These are phyloP conservation scores for Oreochromis aureus DNA, from an alignment of 2,113 vertebrate species.

Conservation along the genomic window DNA sequence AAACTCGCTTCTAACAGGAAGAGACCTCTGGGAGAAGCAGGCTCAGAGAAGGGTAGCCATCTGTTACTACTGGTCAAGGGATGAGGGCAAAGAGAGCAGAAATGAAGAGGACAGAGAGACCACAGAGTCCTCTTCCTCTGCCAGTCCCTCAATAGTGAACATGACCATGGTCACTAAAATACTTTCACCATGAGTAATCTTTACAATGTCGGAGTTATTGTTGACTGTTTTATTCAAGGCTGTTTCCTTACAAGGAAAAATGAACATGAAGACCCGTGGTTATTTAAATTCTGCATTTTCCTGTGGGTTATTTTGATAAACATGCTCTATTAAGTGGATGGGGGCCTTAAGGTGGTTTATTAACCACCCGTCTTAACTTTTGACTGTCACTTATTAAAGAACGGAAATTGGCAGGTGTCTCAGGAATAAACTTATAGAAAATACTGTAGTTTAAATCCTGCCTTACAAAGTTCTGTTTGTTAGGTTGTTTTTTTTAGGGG, in stretches of 20 bases:
- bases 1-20: not conserved
- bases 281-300: not conserved
- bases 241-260: rapidly evolving
- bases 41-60: not conserved
- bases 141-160: not conserved
- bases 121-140: not conserved
- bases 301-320: not conserved
- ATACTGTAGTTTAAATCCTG: not conserved
- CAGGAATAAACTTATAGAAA: not conserved
- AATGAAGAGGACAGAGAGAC: not conserved
- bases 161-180: not conserved
- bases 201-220: not conserved
- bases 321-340: not conserved
- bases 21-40: not conserved
- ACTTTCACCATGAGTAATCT: not conserved
- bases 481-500: not conserved
- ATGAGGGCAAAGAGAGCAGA: not conserved
- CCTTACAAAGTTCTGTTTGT: not conserved
- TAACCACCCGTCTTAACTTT: not conserved
- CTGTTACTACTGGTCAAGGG: not conserved
- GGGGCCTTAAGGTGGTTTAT: not conserved
- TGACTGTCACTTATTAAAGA: not conserved
- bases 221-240: not conserved
- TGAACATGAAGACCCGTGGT: not conserved
- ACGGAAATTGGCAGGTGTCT: not conserved